These are phyloP conservation scores for Alcis repandata DNA, from an alignment of 2,888 invertebrate species.

Conservation along the genomic window DNA sequence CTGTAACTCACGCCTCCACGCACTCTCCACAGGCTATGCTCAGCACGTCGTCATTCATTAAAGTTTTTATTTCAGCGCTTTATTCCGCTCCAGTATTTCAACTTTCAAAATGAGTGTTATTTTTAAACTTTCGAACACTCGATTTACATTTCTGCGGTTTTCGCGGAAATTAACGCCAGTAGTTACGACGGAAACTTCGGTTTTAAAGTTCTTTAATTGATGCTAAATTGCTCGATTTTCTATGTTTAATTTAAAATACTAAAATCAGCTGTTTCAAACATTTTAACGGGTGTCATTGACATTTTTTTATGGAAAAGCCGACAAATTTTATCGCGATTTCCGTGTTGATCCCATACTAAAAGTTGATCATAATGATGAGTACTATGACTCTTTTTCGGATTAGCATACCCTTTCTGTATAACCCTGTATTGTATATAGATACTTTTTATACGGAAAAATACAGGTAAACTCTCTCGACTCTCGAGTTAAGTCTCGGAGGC, in stretches of 20 bases:
- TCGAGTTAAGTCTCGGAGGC: background rate
- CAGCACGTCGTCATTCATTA: conserved; percentile 66
- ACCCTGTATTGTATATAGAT: too few relatives aligned
- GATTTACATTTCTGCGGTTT: conserved; percentile 54
- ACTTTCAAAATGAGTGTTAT: conserved; percentile 66
- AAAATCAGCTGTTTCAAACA: too few relatives aligned
- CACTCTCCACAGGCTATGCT: conserved; percentile 52
- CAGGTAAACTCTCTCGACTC: background rate
- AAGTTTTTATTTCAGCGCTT: conserved; percentile 64
- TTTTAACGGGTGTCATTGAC: too few relatives aligned
- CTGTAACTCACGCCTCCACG: conserved; percentile 33
- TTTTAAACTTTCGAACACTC: conserved; percentile 57
- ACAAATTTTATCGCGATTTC: too few relatives aligned
- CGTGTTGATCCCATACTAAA: too few relatives aligned
- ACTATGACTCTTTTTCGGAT: too few relatives aligned
- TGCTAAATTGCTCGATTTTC: conserved; percentile 26
- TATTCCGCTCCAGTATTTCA: conserved; percentile 59
- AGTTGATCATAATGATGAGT: too few relatives aligned
- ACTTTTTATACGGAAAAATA: background rate
- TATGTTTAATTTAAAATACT: conserved; percentile 4
- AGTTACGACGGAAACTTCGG: conserved; percentile 31
- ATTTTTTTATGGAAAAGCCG: too few relatives aligned
- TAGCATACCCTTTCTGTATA: too few relatives aligned
- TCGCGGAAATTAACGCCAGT: conserved; percentile 44
- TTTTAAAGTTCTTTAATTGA: conserved; percentile 39